A percentile compares a stretch with the other conserved stretches of the same genome.
These are phyloP conservation scores for Laothoe populi DNA, from an alignment of 2,888 invertebrate species.

Conservation along the genomic window DNA sequence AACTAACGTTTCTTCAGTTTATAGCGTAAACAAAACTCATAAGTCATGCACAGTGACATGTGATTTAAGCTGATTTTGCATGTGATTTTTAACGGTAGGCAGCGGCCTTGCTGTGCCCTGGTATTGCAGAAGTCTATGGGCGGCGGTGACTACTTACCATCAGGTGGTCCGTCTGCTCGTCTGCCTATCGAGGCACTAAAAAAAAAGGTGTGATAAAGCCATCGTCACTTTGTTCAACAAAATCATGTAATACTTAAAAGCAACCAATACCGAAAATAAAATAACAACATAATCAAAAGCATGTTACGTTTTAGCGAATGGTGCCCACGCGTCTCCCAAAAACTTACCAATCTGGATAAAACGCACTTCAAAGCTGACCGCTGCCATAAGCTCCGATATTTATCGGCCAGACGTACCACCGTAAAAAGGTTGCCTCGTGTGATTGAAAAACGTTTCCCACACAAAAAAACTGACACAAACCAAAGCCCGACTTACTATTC, in stretches of 20 bases:
- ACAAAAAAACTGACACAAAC: constrained; percentile 48
- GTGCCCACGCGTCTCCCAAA: constrained; percentile 35
- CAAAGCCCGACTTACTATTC: constrained; percentile 39
- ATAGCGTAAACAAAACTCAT: not conserved
- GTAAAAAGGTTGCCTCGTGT: constrained; percentile 69
- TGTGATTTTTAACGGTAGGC: no score
- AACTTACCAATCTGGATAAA: constrained; percentile 65
- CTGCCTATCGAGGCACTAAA: no score
- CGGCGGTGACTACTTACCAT: no score
- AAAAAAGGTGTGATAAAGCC: no score
- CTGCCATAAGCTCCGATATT: constrained; percentile 77
- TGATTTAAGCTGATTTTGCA: no score
- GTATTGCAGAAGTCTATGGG: no score
- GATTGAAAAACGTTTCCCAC: constrained; percentile 80
- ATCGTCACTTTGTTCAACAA: no score
- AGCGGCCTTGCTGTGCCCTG: no score
- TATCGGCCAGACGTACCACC: constrained; percentile 69
- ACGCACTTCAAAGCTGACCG: constrained; percentile 73
- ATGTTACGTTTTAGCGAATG: constrained; percentile 30
- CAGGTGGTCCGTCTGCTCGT: no score
- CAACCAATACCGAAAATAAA: constrained; percentile 13
- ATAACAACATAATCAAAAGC: constrained; percentile 23
- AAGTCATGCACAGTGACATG: no score
- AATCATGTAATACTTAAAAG: not conserved
- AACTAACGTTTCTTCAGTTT: constrained; percentile 1